Evolutionary conservation across 2,113 vertebrate species (phyloP), one percentile per base, ranked within the genome.

Genomic region (Carettochelys insculpta): DNA sequence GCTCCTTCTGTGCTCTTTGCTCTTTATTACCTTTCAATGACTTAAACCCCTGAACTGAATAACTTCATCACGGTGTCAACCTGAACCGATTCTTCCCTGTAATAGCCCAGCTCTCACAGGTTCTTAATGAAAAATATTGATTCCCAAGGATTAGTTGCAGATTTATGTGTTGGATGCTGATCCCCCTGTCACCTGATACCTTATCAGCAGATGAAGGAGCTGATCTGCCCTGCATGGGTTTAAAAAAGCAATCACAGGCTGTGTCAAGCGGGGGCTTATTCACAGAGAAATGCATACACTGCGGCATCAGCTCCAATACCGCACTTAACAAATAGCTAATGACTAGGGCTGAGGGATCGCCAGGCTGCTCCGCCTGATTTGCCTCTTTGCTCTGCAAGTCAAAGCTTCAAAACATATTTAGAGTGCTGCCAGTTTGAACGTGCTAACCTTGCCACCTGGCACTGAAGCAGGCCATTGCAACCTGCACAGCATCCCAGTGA

Each of bases 41-140:
- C 97, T 98, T 97, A 97, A 98, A 97, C 96, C 97, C 96, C 97
- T 96, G 97, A 97, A 97, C 98, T 95, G 97, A 98, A 98, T 97
- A 98, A 98, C 98, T 98, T 98, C 98, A 98, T 98, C 98, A 98
- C 98, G 97, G 96, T 98, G 98, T 98, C 98, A 98, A 96, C 97
- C 98, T 98, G 98, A 98, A 98, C 98, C 98, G 97, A 98, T 98
- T 98, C 98, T 95, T 98, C 97, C 97, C 97, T 97, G 96, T 98
- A 98, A 98, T 97, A 97, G 98, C 96, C 96, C 95, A 96, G 96
- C 97, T 98, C 97, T 97, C 96, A 96, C 98, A 97, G 97, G 98
- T 98, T 97, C 98, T 98, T 98, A 98, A 98, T 98, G 98, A 98
- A 98, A 98, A 98, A 98, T 98, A 98, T 98, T 97, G 98, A 98